Evolutionary conservation across 2,888 invertebrate genomes (phyloP), one percentile per base, ranked within the genome.

Genomic region (Lypha dubia): DNA sequence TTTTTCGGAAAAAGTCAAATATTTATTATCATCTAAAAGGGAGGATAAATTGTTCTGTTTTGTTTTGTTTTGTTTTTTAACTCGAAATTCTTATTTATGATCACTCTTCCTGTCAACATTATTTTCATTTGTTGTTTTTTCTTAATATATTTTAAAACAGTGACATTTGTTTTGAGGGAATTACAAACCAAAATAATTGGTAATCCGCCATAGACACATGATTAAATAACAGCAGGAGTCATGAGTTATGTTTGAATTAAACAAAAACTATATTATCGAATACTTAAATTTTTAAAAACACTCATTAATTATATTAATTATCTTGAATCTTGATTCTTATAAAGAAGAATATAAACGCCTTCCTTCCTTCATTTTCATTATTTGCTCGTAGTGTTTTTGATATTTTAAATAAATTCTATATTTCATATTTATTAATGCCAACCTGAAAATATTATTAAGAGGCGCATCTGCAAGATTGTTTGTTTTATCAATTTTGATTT

Each of bases 131-230:
- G 46, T 44, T 28, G 46, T 62, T 15, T 44, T 35, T 15, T n/a
- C n/a, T n/a, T n/a, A n/a, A 49, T 60, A 58, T 67, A 32, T 80
- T 63, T 35, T 7, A 28, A 28, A 74, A 80, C 67, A 74, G 44
- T 60, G 71, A 67, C 80, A 84, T 84, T 84, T 81, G 84, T 80
- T 84, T 80, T 53, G 53, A 62, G 13, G 67, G 68, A 81, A 73
- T 84, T 81, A 81, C 84, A 80, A 73, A 73, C 62, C 77, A 58
- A 81, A 77, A 81, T 84, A 77, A 80, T 84, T 62, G 56, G n/a
- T 84, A 84, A 84, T 84, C 84, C 73, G 67, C 80, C 62, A 80
- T 76, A 60, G n/a, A n/a, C 74, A 79, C 79, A 79, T 63, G 56
- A 75, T 65, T 60, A 71, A 76, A 84, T 20, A 81, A 11, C 84